Conservation (phyloP, 2,888 invertebrate species). For the Ecliptopera silaceata region DNA sequence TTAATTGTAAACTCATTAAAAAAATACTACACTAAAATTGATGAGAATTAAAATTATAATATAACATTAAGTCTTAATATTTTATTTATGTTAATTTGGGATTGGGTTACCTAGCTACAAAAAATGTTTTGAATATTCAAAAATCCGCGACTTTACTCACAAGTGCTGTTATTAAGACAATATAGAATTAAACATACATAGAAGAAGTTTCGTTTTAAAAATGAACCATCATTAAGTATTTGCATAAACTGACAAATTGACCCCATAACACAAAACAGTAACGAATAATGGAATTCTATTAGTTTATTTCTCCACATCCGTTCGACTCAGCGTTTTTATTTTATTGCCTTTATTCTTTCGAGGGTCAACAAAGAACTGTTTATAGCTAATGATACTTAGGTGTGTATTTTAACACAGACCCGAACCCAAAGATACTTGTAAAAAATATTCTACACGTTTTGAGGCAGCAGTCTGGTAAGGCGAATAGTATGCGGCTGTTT, state of each 20-base stretch:
- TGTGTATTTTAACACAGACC: constrained; percentile 82
- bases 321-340: constrained; percentile 65
- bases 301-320: constrained; percentile 51
- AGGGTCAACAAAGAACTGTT: constrained; percentile 78
- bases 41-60: not conserved
- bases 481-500: no score
- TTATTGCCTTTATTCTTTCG: constrained; percentile 77
- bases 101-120: not conserved
- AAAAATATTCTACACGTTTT: constrained; percentile 74
- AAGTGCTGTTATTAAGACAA: not conserved
- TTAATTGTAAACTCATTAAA: not conserved
- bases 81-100: not conserved
- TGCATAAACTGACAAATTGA: constrained; percentile 1
- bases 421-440: constrained; percentile 66
- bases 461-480: constrained; percentile 33
- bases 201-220: no score
- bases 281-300: constrained; percentile 28
- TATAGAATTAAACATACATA: no score
- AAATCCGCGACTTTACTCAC: not conserved
- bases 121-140: not conserved
- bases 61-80: not conserved
- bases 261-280: not conserved
- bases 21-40: not conserved
- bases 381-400: constrained; percentile 82
- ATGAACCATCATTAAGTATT: no score